phyloP scores from a whole-genome alignment of 1,140 invertebrate genomes.

The Brevipalpus yothersi region DNA sequence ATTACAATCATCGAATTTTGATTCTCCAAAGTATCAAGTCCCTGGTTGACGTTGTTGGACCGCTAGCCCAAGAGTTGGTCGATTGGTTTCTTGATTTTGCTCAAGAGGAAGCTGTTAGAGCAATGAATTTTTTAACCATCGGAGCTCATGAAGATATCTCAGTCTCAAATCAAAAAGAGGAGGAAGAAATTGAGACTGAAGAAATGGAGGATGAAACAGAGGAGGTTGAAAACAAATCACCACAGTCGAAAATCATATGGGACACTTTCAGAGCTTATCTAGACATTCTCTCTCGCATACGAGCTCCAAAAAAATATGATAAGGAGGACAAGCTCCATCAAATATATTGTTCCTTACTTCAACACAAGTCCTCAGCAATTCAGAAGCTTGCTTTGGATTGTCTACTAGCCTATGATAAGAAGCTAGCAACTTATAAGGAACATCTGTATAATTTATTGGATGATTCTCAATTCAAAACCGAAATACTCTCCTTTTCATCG shows the following conservation, averaged over 20 bases:
- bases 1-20: slow-evolving; percentile 43
- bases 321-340: slow-evolving; percentile 27
- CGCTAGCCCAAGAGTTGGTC: slow-evolving; percentile 47
- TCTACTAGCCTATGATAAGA: slow-evolving; percentile 50
- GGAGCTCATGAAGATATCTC: background rate
- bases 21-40: slow-evolving; percentile 48
- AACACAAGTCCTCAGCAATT: slow-evolving; percentile 43
- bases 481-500: slow-evolving; percentile 29
- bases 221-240: background rate
- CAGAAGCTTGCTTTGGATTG: slow-evolving; percentile 65
- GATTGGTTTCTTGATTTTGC: slow-evolving; percentile 52
- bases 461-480: slow-evolving; percentile 62
- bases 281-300: slow-evolving; percentile 41
- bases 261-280: slow-evolving; percentile 16
- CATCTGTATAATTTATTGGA: slow-evolving; percentile 49
- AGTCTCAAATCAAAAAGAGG: slow-evolving; percentile 3
- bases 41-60: slow-evolving; percentile 44
- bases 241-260: background rate
- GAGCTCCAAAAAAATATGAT: slow-evolving; percentile 49
- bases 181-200: slow-evolving; percentile 2
- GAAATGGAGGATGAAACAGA: slow-evolving; percentile 4
- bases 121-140: background rate
- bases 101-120: slow-evolving; percentile 23
- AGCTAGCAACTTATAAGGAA: slow-evolving; percentile 43
- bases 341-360: slow-evolving; percentile 31